phyloP scores from a whole-genome alignment of 2,113 vertebrate genomes.

The Pholis gunnellus region DNA sequence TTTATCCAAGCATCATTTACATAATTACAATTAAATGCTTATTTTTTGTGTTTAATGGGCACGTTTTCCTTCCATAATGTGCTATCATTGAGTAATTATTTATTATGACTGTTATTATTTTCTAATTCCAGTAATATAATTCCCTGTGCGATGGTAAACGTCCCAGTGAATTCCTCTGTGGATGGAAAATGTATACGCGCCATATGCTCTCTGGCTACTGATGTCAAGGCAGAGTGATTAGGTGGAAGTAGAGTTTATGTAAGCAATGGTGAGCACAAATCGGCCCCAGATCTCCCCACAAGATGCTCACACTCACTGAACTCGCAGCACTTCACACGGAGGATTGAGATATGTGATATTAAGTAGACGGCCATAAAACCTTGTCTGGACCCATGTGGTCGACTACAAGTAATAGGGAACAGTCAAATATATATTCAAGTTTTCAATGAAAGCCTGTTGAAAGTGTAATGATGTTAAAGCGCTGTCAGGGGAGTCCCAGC shows the following conservation, averaged over 20 bases:
- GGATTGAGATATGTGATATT: constrained; percentile 75
- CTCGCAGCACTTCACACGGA: constrained; percentile 43
- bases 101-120: constrained; percentile 47
- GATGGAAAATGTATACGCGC: constrained; percentile 64
- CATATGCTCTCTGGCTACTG: constrained; percentile 74
- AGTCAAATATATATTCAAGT: constrained; percentile 77
- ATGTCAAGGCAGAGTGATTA: constrained; percentile 83
- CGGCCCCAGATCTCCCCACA: constrained; percentile 74
- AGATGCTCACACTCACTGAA: constrained; percentile 63
- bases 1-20: constrained; percentile 44
- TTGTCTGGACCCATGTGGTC: constrained; percentile 63
- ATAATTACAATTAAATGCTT: constrained; percentile 54
- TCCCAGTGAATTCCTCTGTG: constrained; percentile 63
- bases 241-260: constrained; percentile 81
- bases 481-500: constrained; percentile 73
- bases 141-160: constrained; percentile 39
- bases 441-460: constrained; percentile 81
- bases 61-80: constrained; percentile 39
- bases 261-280: constrained; percentile 74
- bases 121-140: constrained; percentile 41
- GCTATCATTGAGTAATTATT: constrained; percentile 50
- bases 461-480: constrained; percentile 82
- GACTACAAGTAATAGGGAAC: constrained; percentile 71
- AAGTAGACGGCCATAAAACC: constrained; percentile 75
- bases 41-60: constrained; percentile 25